Evolutionary conservation across 2,113 vertebrate species (phyloP), one percentile per base, ranked within the genome.

Genomic region (Chaetura pelagica): DNA sequence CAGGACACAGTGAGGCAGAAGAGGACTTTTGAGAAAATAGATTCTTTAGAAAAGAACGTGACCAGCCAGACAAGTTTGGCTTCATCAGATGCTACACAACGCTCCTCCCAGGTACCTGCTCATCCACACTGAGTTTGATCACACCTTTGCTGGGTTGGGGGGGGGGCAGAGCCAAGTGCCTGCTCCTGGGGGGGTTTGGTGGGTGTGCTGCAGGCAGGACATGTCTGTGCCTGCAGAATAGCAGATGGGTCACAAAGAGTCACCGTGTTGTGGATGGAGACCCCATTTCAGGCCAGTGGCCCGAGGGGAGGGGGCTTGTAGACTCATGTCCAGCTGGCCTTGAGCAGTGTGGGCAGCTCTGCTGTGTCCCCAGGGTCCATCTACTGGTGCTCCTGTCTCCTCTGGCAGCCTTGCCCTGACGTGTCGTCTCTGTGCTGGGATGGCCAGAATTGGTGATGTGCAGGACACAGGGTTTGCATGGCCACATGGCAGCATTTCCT

Each of bases 21-120:
- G 94, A 98, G 99, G 92, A 98, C 99, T 27, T 99, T 98, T 93
- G 99, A 99, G 94, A 99, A 99, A 95, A 98, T 99, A 94, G 98
- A 99, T 97, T 99, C 98, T 66, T 96, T 99, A 96, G 99, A 99
- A 96, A 98, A 98, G 97, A 98, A 97, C 1, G 67, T 98, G 78
- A 98, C 97, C n/a, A 98, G 98, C 89, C 98, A 98, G 93, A 97
- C 95, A 62, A 98, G 98, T 83, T 95, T 98, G 87, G 97, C 98
- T 55, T 98, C 98, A 7, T 98, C 98, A 3, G 98, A 98, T 14
- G 94, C 97, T 34, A 82, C 97, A 5, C 95, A 80, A 84, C 97
- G 92, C 15, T 97, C 97, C 38, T 98, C 98, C 14, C 98, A 99
- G 99, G 99, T 99, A 98, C 42, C 12, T 94, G 38, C 29, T 27